Percentiles rank a stretch among this genome's conserved stretches.
Conservation (phyloP, 2,797 vertebrate species). For the Alcedo quadribrachys region DNA sequence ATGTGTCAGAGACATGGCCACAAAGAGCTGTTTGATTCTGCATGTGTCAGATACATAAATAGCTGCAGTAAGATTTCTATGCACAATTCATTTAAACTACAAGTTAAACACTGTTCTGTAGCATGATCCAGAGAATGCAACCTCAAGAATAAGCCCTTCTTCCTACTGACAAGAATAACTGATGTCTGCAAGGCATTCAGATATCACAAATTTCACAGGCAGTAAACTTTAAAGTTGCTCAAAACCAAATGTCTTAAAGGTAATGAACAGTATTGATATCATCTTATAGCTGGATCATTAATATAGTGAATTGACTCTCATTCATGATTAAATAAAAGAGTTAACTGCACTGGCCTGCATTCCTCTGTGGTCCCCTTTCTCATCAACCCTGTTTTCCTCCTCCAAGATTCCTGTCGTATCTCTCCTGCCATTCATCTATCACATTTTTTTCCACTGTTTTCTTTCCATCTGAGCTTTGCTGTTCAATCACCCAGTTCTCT, state of each 20-base stretch:
- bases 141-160: background rate
- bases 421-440: background rate
- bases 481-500: background rate
- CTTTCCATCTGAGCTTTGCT: background rate
- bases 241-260: background rate
- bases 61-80: background rate
- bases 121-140: background rate
- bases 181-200: background rate
- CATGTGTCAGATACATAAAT: background rate
- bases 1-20: background rate
- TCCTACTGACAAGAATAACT: background rate
- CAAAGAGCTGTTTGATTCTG: background rate
- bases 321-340: background rate
- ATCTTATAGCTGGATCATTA: background rate
- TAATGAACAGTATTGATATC: background rate
- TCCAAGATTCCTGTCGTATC: background rate
- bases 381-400: background rate
- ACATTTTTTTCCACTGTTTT: background rate
- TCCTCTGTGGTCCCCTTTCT: background rate
- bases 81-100: background rate
- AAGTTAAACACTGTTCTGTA: background rate
- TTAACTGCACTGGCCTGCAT: background rate
- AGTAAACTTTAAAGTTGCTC: background rate
- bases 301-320: background rate
- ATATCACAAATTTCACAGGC: background rate